Conservation (phyloP, 1,140 invertebrate species). For the Sitobion miscanthi region DNA sequence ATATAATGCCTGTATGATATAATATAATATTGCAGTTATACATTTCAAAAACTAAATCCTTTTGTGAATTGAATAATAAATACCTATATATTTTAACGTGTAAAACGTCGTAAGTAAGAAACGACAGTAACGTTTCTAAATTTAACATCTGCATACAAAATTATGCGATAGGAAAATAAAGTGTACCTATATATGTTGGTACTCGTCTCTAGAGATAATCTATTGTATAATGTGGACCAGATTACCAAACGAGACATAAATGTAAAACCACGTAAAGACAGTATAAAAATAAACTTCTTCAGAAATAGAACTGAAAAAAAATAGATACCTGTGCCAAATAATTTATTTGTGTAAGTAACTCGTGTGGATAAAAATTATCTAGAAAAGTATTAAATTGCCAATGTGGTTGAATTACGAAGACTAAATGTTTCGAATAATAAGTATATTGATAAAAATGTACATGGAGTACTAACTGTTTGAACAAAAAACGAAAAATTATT, state of each 20-base stretch:
- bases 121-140: neutral
- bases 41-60: neutral
- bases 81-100: neutral
- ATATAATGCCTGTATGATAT: neutral
- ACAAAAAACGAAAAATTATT: no score
- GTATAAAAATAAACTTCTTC: neutral
- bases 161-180: neutral
- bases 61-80: neutral
- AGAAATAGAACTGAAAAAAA: neutral
- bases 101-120: neutral
- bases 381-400: no score
- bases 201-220: neutral
- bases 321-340: neutral
- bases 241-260: neutral
- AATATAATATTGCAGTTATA: neutral
- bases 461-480: no score
- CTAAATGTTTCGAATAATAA: neutral
- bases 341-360: neutral
- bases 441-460: no score
- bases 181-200: neutral
- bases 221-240: neutral
- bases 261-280: neutral
- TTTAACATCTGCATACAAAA: slow-evolving; percentile 1
- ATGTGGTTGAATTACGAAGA: no score
- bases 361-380: neutral